Percentiles rank a stretch among this genome's conserved stretches.
Conservation (phyloP, 2,113 vertebrate species). For the Pelecanus crispus region DNA sequence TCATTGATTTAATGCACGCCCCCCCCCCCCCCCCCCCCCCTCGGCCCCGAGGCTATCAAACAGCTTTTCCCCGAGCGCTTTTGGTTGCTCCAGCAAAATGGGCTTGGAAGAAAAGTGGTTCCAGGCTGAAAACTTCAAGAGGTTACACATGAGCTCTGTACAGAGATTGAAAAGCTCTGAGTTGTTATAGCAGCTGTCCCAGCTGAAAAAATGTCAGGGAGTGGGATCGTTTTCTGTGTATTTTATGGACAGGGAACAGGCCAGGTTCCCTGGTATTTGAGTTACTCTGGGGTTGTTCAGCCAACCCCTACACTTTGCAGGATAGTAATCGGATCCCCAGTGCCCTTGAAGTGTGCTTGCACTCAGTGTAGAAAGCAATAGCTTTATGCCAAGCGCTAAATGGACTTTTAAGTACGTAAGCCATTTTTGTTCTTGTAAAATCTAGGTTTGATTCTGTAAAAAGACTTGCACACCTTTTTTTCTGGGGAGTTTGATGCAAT, state of each 20-base stretch:
- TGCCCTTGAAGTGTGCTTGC: constrained; percentile 68
- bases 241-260: constrained; percentile 67
- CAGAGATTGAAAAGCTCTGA: constrained; percentile 59
- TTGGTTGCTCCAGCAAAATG: neutral
- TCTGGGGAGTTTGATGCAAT: neutral
- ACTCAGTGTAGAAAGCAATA: constrained; percentile 46
- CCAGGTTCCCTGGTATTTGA: constrained; percentile 67
- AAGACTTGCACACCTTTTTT: constrained; percentile 39
- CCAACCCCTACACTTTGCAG: constrained; percentile 63
- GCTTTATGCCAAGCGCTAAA: constrained; percentile 57
- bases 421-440: constrained; percentile 61
- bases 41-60: neutral
- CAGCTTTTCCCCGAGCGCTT: neutral
- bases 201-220: constrained; percentile 72
- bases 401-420: constrained; percentile 59
- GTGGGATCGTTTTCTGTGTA: constrained; percentile 67
- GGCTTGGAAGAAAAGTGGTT: constrained; percentile 32
- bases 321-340: constrained; percentile 67
- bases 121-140: constrained; percentile 49
- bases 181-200: constrained; percentile 71
- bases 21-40: neutral
- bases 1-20: constrained; percentile 39
- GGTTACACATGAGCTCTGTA: constrained; percentile 38
- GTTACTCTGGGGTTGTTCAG: constrained; percentile 59
- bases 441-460: constrained; percentile 45